Conservation (phyloP, 1,140 invertebrate species). For the Drosophila lacteicornis region DNA sequence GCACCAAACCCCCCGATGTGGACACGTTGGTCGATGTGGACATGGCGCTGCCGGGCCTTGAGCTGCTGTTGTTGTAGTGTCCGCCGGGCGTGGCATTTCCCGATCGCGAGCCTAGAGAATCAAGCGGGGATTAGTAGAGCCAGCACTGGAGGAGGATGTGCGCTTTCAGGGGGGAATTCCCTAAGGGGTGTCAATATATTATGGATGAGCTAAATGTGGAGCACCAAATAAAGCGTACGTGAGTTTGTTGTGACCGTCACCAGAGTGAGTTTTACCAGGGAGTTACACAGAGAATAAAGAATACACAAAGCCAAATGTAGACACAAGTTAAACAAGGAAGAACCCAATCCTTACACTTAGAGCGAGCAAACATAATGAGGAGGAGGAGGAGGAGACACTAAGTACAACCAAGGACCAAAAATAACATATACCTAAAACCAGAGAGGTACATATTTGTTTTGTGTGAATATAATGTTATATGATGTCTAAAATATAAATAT, state of each 20-base stretch:
- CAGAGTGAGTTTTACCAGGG: conserved; percentile 57
- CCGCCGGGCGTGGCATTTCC: conserved; percentile 90
- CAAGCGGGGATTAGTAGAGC: conserved; percentile 20
- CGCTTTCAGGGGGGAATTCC: not conserved
- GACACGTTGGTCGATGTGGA: conserved; percentile 85
- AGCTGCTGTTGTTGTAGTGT: conserved; percentile 87
- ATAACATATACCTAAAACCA: conserved; percentile 46
- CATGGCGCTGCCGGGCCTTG: conserved; percentile 93
- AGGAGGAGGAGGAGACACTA: conserved; percentile 28
- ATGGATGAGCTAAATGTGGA: conserved; percentile 48
- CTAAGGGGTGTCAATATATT: conserved; percentile 29
- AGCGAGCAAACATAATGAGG: conserved; percentile 30
- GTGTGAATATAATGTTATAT: conserved; percentile 18
- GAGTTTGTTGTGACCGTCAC: conserved; percentile 67
- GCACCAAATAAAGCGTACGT: conserved; percentile 65
- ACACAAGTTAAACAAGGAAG: conserved; percentile 47
- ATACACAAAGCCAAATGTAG: conserved; percentile 45
- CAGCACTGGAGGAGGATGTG: not conserved
- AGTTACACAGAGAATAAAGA: conserved; percentile 5
- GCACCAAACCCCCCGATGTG: conserved; percentile 70
- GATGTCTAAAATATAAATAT: conserved; percentile 6
- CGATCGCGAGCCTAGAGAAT: conserved; percentile 85
- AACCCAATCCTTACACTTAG: conserved; percentile 23
- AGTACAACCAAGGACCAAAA: conserved; percentile 46
- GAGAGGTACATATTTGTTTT: conserved; percentile 16